A percentile compares a stretch with the other conserved stretches of the same genome.
Conservation (phyloP, 2,797 vertebrate genomes). For the Myotis findleyi region DNA sequence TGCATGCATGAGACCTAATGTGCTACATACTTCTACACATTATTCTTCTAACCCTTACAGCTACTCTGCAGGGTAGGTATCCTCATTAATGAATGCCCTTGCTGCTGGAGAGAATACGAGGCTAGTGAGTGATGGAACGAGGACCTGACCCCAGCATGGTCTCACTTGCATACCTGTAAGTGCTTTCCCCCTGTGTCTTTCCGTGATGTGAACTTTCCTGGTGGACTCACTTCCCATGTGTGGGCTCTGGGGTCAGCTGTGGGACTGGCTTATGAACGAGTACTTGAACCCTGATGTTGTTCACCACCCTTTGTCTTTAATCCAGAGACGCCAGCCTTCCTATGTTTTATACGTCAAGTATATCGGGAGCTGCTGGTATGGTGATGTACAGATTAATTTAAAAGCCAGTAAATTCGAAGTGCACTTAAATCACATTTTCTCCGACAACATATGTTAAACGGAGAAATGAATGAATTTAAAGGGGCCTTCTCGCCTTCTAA, state of each 20-base stretch:
- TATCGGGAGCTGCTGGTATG: neutral
- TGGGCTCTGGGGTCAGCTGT: neutral
- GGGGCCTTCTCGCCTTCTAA: neutral
- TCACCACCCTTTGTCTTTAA: neutral
- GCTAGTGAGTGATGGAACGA: neutral
- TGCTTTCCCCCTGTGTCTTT: neutral
- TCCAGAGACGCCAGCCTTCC: neutral
- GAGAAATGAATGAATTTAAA: slow-evolving; percentile 11
- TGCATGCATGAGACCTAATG: neutral
- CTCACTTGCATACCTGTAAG: neutral
- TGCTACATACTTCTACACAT: neutral
- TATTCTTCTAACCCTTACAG: neutral
- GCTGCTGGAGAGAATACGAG: neutral
- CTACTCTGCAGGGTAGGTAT: neutral
- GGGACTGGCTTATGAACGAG: neutral
- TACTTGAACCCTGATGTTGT: neutral
- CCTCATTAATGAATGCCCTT: neutral
- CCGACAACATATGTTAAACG: neutral
- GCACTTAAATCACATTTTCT: slow-evolving; percentile 38
- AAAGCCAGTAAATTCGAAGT: slow-evolving; percentile 24
- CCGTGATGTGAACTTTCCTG: neutral
- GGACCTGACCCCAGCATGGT: neutral
- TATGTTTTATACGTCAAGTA: neutral
- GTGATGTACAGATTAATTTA: neutral
- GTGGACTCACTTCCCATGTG: neutral